Evolutionary conservation across 2,113 vertebrate genomes (phyloP).

Genomic region (Menidia beryllina): DNA sequence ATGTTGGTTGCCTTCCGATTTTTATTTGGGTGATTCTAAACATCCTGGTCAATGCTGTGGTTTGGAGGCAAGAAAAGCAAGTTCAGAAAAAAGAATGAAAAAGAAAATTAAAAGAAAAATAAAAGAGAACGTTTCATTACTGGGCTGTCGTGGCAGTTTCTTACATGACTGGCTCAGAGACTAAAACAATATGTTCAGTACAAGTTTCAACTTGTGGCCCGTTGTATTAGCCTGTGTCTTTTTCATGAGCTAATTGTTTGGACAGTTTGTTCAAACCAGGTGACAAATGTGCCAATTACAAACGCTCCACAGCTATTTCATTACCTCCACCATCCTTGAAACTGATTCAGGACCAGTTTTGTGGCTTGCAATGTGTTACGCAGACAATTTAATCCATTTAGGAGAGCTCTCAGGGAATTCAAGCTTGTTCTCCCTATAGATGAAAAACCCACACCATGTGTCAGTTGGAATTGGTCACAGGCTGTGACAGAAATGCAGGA

Average conservation of each 20-base stretch:
- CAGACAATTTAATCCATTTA: constrained; percentile 55
- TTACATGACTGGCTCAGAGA: no score
- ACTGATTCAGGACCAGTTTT: constrained; percentile 28
- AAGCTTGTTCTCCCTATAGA: constrained; percentile 11
- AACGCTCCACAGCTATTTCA: constrained; percentile 37
- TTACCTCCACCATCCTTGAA: constrained; percentile 24
- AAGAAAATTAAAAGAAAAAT: no score
- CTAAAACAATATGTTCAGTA: not conserved
- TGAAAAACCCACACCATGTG: constrained; percentile 26
- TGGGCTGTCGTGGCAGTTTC: no score
- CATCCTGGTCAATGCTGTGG: no score
- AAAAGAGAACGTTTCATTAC: no score
- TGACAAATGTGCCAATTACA: constrained; percentile 46
- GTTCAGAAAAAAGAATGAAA: no score
- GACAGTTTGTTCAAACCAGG: not conserved
- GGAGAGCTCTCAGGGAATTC: constrained; percentile 33
- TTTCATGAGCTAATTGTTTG: constrained; percentile 14
- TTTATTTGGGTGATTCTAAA: no score
- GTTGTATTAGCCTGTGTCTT: not conserved
- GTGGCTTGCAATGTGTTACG: constrained; percentile 36
- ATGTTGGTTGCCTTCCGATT: no score
- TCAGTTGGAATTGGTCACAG: constrained; percentile 17
- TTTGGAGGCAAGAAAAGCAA: no score
- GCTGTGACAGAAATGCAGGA: constrained; percentile 21
- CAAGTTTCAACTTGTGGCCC: constrained; percentile 4